Percentiles rank a stretch among this genome's conserved stretches.
Evolutionary conservation across 53 echinoderm and acorn worm genomes (phyloP).

Genomic region (Luidia sarsii): DNA sequence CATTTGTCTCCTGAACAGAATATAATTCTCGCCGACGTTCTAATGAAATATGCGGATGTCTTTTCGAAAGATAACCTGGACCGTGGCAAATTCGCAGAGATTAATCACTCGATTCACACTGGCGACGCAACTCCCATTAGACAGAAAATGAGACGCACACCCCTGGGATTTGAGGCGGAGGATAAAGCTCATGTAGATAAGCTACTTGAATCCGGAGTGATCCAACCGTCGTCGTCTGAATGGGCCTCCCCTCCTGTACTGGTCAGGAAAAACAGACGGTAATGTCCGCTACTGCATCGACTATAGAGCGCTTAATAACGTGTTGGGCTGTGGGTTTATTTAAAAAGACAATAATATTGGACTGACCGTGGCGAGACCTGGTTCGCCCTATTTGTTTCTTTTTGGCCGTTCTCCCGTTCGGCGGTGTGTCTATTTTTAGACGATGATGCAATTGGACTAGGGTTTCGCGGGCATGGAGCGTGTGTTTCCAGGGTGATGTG

Average conservation of each 20-base stretch:
- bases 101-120: constrained; percentile 7
- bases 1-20: constrained; percentile 2
- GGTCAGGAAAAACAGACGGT: constrained; percentile 11
- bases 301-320: constrained; percentile 52
- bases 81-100: not conserved
- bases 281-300: too few species aligned
- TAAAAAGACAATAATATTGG: too few species aligned
- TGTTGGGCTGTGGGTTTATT: too few species aligned
- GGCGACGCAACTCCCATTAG: not conserved
- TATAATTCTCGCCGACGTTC: not conserved
- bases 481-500: too few species aligned
- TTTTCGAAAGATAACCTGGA: constrained; percentile 20
- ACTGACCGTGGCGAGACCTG: too few species aligned
- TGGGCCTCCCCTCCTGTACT: constrained; percentile 18
- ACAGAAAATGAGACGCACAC: constrained; percentile 13
- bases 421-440: too few species aligned
- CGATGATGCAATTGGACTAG: too few species aligned
- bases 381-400: too few species aligned
- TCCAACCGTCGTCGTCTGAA: constrained; percentile 17
- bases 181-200: constrained; percentile 19
- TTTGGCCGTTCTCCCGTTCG: too few species aligned
- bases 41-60: constrained; percentile 4
- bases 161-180: constrained; percentile 18
- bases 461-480: too few species aligned
- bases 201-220: constrained; percentile 10